Conservation (phyloP, 2,888 invertebrate species). For the Stenodema calcarata region DNA sequence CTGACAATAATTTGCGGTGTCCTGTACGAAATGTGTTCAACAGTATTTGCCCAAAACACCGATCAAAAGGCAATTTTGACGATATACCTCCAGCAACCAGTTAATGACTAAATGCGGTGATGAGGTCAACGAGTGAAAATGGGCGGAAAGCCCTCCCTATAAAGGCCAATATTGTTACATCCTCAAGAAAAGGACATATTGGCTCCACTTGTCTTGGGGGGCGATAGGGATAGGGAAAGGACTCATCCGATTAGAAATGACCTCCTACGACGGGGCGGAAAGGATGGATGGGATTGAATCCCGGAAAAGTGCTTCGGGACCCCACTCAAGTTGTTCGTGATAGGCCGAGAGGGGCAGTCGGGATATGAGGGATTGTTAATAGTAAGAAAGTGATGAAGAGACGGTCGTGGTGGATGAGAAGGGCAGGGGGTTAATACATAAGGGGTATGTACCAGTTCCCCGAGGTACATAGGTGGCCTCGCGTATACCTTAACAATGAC, state of each 20-base stretch:
- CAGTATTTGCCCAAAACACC: no score
- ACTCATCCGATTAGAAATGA: slow-evolving; percentile 12
- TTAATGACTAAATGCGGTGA: no score
- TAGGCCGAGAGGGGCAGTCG: no score
- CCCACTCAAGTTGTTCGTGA: no score
- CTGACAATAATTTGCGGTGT: no score
- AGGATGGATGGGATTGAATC: slow-evolving; percentile 14
- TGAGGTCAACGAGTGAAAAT: not conserved
- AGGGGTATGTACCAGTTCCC: not conserved
- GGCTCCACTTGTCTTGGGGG: not conserved
- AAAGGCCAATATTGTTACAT: not conserved
- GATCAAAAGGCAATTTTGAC: no score
- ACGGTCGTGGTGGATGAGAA: no score
- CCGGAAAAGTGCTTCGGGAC: not conserved
- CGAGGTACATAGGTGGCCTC: not conserved
- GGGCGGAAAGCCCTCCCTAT: not conserved
- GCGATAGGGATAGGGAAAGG: not conserved
- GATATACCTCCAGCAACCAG: no score
- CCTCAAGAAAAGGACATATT: slow-evolving; percentile 19
- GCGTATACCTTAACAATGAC: no score
- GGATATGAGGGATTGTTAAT: no score
- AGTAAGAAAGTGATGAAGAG: no score
- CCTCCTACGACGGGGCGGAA: not conserved
- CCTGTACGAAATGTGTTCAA: no score
- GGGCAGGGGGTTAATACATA: not conserved